Conservation (phyloP, 1,140 invertebrate genomes). For the Aphelinus certus region DNA sequence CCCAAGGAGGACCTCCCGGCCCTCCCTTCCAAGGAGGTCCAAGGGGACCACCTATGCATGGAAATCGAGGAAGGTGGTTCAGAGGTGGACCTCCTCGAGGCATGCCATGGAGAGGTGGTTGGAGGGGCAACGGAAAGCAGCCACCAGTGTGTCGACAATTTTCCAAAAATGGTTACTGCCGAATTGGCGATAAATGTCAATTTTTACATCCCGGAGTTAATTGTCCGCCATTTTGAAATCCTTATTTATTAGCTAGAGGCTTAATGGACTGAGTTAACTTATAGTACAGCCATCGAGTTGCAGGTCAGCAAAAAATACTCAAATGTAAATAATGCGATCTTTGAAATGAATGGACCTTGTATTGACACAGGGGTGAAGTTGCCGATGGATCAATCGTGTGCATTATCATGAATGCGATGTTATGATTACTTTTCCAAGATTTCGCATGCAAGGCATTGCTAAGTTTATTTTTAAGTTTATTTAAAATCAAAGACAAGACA, state of each 20-base stretch:
- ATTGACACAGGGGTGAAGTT: no score
- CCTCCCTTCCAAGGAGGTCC: constrained; percentile 63
- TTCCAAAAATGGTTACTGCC: constrained; percentile 78
- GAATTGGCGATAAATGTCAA: constrained; percentile 79
- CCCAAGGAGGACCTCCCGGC: constrained; percentile 46
- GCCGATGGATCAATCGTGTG: no score
- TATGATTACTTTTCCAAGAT: no score
- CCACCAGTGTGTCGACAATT: constrained; percentile 77
- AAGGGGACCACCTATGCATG: constrained; percentile 64
- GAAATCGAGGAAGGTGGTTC: constrained; percentile 66
- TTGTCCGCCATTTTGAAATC: constrained; percentile 64
- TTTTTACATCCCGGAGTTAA: constrained; percentile 80
- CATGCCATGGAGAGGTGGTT: constrained; percentile 63
- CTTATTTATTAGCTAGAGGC: background rate
- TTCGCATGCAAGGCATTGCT: no score
- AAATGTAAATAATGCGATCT: no score
- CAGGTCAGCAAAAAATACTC: constrained; percentile 19
- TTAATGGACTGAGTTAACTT: background rate
- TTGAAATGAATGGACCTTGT: no score
- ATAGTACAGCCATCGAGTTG: constrained; percentile 21
- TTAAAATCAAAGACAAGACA: background rate
- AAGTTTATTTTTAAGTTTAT: no score
- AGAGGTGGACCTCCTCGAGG: constrained; percentile 58
- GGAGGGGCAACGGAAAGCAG: constrained; percentile 64
- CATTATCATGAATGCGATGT: no score